Evolutionary conservation across 2,797 vertebrate species (phyloP).

Genomic region (Knipowitschia caucasica): DNA sequence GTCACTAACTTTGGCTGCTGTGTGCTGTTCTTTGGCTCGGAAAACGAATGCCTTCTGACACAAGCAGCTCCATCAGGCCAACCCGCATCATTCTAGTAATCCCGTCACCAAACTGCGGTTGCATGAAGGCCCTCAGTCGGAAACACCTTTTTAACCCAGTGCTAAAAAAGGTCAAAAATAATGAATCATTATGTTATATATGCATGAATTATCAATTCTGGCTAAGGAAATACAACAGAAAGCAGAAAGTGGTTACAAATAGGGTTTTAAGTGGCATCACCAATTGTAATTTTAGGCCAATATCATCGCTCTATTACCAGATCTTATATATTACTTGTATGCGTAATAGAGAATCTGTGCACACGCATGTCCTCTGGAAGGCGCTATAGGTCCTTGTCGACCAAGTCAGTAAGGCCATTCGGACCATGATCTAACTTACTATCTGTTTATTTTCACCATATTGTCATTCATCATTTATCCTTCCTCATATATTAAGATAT

Average conservation of each 20-base stretch:
- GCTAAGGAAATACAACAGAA: neutral
- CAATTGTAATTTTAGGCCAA: constrained; percentile 43
- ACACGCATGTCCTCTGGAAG: neutral
- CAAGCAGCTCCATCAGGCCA: constrained; percentile 64
- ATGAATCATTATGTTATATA: constrained; percentile 32
- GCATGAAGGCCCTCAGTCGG: constrained; percentile 72
- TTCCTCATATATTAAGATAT: too few species aligned
- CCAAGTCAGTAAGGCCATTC: neutral
- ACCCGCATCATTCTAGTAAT: constrained; percentile 70
- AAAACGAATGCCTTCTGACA: constrained; percentile 73
- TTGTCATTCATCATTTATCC: too few species aligned
- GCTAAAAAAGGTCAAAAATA: constrained; percentile 57
- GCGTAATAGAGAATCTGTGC: neutral
- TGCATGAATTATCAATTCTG: neutral
- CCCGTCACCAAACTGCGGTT: constrained; percentile 62
- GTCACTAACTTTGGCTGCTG: constrained; percentile 56
- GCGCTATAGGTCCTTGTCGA: neutral
- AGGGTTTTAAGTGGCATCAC: constrained; percentile 6
- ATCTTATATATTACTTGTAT: neutral
- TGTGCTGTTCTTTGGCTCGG: constrained; percentile 43
- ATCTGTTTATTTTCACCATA: too few species aligned
- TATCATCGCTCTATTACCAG: neutral
- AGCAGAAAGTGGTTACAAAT: neutral
- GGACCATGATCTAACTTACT: neutral
- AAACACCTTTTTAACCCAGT: constrained; percentile 63